phyloP scores from a whole-genome alignment of 2,113 vertebrate species.

The Gambusia affinis region DNA sequence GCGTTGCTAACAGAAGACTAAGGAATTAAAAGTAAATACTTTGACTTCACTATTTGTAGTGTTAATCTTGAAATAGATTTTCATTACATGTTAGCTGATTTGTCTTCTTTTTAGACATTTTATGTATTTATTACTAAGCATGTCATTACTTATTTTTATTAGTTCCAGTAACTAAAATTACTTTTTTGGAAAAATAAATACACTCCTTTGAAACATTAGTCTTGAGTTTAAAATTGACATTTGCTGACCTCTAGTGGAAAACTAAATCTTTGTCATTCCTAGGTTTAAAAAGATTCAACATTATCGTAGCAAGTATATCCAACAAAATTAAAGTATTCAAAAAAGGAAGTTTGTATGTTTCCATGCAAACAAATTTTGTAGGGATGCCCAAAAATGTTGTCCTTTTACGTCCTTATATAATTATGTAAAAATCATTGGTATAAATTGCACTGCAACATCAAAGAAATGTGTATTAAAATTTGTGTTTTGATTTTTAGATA shows the following conservation, averaged over 20 bases:
- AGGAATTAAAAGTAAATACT: constrained; percentile 1
- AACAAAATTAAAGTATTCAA: background rate
- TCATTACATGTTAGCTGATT: background rate
- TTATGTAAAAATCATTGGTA: background rate
- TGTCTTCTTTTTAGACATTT: background rate
- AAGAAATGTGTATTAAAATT: background rate
- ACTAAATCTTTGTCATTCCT: background rate
- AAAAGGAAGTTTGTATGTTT: background rate
- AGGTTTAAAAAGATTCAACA: background rate
- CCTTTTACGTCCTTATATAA: too few species aligned
- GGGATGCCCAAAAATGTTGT: too few species aligned
- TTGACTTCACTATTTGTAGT: constrained; percentile 1
- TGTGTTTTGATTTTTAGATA: background rate
- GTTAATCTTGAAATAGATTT: background rate
- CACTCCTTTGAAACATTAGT: background rate
- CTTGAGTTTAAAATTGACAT: background rate
- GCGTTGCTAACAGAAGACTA: constrained; percentile 7
- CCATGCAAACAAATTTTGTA: background rate
- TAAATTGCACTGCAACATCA: background rate
- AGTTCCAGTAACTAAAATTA: background rate
- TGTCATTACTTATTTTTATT: background rate
- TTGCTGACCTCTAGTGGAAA: constrained; percentile 49
- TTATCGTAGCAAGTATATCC: background rate
- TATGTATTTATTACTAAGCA: background rate
- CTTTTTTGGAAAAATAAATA: background rate